Conservation (phyloP, 2,888 invertebrate genomes). For the Sphecodes monilicornis region DNA sequence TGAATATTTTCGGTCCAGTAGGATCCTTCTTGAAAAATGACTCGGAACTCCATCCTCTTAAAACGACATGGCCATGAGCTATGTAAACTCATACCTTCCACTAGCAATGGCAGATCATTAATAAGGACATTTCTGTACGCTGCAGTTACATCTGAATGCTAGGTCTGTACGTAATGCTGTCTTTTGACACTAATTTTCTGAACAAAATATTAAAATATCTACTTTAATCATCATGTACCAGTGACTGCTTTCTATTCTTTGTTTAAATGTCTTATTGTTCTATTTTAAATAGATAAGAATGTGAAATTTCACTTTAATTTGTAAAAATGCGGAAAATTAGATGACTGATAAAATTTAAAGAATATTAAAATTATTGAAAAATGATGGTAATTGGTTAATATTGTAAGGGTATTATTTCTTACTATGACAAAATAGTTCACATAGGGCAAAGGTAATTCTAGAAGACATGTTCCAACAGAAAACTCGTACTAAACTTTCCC, state of each 20-base stretch:
- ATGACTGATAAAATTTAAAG: background rate
- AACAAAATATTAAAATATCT: background rate
- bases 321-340: background rate
- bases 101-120: background rate
- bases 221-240: background rate
- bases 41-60: background rate
- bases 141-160: background rate
- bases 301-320: background rate
- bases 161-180: background rate
- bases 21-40: background rate
- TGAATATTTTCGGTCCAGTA: background rate
- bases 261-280: background rate
- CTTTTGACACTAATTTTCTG: background rate
- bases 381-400: no score
- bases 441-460: no score
- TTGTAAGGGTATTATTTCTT: no score
- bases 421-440: no score
- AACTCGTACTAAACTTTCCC: no score
- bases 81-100: background rate
- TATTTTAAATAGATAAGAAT: background rate
- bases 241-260: no score
- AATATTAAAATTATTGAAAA: no score
- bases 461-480: no score
- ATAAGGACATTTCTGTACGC: background rate
- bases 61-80: background rate